Evolutionary conservation across 2,113 vertebrate genomes (phyloP), one percentile per base, ranked within the genome.

Genomic region (Pseudorhombus dupliciocellatus): DNA sequence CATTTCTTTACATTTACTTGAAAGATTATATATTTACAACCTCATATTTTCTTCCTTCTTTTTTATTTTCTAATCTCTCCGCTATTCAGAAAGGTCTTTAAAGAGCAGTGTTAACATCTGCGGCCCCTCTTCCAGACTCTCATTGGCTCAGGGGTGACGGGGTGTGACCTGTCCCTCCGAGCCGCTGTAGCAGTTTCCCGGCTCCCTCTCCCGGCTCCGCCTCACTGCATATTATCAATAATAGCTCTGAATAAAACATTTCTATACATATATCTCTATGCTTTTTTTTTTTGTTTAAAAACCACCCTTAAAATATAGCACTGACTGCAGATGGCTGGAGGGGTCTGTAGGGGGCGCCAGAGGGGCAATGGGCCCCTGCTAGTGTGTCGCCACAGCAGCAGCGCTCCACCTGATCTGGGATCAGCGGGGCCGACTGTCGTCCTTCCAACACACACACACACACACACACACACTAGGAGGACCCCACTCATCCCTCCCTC

Each of bases 181-280:
- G 66, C 83, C 74, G 2, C 52, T 50, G 73, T 65, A 80, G 84
- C 87, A 75, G 88, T 59, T 91, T 90, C 89, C 85, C 64, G 28
- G 63, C 58, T 81, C 86, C 66, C 89, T 92, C 89, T 88, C 88
- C 89, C 80, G 62, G 59, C 76, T 90, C 87, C 44, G 59, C 91
- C 77, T 92, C 89, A 92, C 91, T 93, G 92, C 91, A 92, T 92
- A 90, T 89, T 88, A 90, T 88, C 87, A 90, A 91, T 93, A 93
- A 94, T 93, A 93, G 90, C 91, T 93, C 91, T 93, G 91, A 90
- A 93, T 93, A 93, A 89, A 93, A 93, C 92, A 92, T 93, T 92
- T 93, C 91, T 94, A 93, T 93, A 94, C 91, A 93, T 93, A 92
- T 92, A 91, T 90, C 85, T 92, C 88, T 93, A 84, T 92, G 77